Conservation (phyloP, 2,113 vertebrate species). For the Gambusia affinis region DNA sequence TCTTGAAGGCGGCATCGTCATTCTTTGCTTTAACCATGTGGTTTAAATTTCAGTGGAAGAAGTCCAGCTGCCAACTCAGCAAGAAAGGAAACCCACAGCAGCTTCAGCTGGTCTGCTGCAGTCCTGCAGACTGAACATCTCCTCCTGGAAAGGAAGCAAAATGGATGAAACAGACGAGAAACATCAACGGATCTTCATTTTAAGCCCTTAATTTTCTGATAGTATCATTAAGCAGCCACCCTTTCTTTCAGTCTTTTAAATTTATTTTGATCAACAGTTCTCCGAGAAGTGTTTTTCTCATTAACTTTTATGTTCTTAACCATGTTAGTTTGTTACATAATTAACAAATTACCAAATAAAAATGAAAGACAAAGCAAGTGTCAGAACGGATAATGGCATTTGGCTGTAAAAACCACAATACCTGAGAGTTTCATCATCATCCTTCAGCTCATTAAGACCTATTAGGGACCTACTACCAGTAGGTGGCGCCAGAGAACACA, state of each 20-base stretch:
- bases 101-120: not conserved
- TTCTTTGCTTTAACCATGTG: conserved; percentile 25
- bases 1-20: conserved; percentile 38
- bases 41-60: conserved; percentile 13
- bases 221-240: not conserved
- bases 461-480: no score
- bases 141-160: not conserved
- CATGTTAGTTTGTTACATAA: no score
- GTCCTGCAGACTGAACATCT: not conserved
- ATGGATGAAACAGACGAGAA: not conserved
- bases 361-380: no score
- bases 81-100: conserved; percentile 12
- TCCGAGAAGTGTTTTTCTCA: not conserved
- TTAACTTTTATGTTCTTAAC: no score
- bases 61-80: conserved; percentile 78
- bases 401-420: no score
- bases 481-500: no score
- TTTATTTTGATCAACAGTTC: not conserved
- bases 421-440: no score
- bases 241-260: not conserved
- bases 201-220: not conserved
- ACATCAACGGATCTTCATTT: not conserved
- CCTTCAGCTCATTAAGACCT: no score
- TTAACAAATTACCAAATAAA: no score
- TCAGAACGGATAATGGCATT: no score